Evolutionary conservation across 92 coral and sea anemone species (phyloP), one percentile per base, ranked within the genome.

Genomic region (Anthopleura xanthogrammica): DNA sequence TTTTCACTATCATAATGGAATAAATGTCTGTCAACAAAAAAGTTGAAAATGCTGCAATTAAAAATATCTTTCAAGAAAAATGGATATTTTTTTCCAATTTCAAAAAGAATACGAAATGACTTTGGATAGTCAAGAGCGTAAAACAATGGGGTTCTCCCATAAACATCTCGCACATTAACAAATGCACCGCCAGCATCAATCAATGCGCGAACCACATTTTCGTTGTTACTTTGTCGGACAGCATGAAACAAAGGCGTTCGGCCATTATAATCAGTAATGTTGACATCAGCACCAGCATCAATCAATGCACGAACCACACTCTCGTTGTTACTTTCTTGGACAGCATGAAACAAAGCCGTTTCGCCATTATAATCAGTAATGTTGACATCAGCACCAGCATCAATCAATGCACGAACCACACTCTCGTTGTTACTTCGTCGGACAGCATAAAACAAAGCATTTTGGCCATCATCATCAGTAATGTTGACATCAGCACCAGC

Each of bases 221-320:
- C 29, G 29, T 62, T 62, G 29, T 62, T 62, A 62, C 70, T 62
- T 17, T 62, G 24, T 0, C 19, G 70, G 9, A 62, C 24, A 22
- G 24, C 70, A 62, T 62, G 8, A 17, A 62, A 62, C 70, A 62
- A 62, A 17, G 70, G 36, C 19, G 70, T 62, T 62, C 20, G 7
- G 24, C 70, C 29, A 62, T 62, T 19, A 2, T 5, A 1, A 62
- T 62, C 29, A 0, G 24, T 62, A 19, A 7, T 22, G 70, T 62
- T 62, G 29, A 62, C 70, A 62, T 62, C 70, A 62, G 24, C 70
- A 62, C 70, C 70, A 62, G 70, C 70, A 62, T 62, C 29, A 62
- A 62, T 62, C 24, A 62, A 62, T 62, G 70, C 70, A 62, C 29
- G 70, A 62, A 62, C 70, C 22, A 62, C 29, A 62, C 70, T n/a